A percentile compares a stretch with the other conserved stretches of the same genome.
Conservation (phyloP, 2,797 vertebrate species). For the Intellagama lesueurii region DNA sequence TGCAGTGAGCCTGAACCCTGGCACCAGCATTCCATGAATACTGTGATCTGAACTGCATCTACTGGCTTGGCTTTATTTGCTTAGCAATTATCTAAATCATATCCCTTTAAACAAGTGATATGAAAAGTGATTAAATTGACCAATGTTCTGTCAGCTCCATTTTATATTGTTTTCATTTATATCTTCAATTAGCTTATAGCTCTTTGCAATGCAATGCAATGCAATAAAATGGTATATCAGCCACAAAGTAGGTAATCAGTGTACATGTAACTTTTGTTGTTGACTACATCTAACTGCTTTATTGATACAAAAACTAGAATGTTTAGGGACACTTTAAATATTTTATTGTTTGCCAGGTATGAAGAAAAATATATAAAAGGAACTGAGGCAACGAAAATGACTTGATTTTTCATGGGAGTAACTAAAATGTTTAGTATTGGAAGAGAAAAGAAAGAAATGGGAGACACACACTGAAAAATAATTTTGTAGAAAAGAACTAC, state of each 20-base stretch:
- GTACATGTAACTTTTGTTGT: constrained; percentile 47
- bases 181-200: constrained; percentile 66
- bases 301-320: constrained; percentile 16
- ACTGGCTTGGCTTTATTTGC: not conserved
- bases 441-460: not conserved
- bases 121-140: constrained; percentile 62
- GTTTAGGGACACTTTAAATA: not conserved
- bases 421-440: not conserved
- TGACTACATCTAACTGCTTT: constrained; percentile 49
- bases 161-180: constrained; percentile 53
- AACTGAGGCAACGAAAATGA: not conserved
- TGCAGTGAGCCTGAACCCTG: too few relatives aligned
- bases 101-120: constrained; percentile 61
- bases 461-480: too few relatives aligned
- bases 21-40: too few relatives aligned
- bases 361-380: not conserved
- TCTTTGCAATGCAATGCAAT: constrained; percentile 44
- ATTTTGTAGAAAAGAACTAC: not conserved
- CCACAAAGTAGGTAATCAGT: constrained; percentile 50
- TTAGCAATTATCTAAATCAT: constrained; percentile 45
- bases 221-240: not conserved
- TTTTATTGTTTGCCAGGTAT: constrained; percentile 25
- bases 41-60: too few relatives aligned
- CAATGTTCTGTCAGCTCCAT: constrained; percentile 44
- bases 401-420: not conserved